A percentile compares a stretch with the other conserved stretches of the same genome.
These are phyloP conservation scores for Helostoma temminkii DNA, from an alignment of 2,797 vertebrate species.

Conservation along the genomic window DNA sequence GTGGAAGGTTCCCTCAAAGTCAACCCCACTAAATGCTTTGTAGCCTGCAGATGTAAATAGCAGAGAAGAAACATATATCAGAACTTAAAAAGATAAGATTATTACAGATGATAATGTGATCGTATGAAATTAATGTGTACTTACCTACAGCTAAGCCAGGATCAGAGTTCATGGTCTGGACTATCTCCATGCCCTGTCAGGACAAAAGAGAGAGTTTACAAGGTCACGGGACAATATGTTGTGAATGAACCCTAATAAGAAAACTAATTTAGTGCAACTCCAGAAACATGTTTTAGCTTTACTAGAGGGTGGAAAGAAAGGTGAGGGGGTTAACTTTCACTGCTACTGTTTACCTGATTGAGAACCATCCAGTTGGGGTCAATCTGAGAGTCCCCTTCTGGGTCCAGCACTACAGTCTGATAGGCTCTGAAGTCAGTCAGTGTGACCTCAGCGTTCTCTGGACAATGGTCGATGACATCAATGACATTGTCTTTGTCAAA, in stretches of 20 bases:
- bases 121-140: constrained; percentile 49
- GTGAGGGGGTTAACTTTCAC: neutral
- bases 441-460: constrained; percentile 97
- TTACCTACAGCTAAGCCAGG: constrained; percentile 97
- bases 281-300: neutral
- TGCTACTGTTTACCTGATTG: constrained; percentile 89
- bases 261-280: neutral
- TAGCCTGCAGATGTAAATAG: constrained; percentile 85
- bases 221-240: neutral
- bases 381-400: constrained; percentile 98
- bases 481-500: constrained; percentile 95
- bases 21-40: constrained; percentile 96
- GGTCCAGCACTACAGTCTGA: constrained; percentile 98
- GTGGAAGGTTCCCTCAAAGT: constrained; percentile 99
- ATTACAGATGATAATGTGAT: neutral
- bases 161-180: constrained; percentile 99
- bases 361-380: constrained; percentile 99
- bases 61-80: neutral
- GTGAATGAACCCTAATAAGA: neutral
- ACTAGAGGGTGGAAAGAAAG: neutral
- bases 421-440: constrained; percentile 98
- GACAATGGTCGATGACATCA: constrained; percentile 94
- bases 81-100: neutral
- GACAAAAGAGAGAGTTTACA: constrained; percentile 8
- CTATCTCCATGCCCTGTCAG: constrained; percentile 91